These are phyloP conservation scores for Apotomis capreana DNA, from an alignment of 2,888 invertebrate species.

Conservation along the genomic window DNA sequence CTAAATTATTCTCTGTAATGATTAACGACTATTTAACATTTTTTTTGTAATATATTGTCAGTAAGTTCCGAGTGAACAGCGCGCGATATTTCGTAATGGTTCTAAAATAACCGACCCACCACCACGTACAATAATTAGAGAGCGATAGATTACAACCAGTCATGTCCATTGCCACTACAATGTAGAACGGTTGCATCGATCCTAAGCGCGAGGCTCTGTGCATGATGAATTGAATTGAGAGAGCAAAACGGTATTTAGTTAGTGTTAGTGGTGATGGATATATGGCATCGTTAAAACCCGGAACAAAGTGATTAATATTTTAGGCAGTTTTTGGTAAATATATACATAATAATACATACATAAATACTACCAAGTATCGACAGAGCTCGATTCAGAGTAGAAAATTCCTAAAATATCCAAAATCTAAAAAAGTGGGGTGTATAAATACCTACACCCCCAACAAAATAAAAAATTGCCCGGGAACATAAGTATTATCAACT, in stretches of 20 bases:
- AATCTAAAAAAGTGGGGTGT: no score
- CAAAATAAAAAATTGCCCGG: no score
- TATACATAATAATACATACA: no score
- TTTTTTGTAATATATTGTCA: not conserved
- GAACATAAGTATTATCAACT: no score
- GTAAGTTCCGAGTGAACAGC: not conserved
- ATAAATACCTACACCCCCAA: no score
- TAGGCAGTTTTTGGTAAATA: not conserved
- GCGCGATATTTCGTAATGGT: constrained; percentile 8
- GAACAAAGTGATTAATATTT: not conserved
- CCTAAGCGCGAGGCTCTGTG: not conserved
- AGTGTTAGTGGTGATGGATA: not conserved
- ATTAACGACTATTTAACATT: no score
- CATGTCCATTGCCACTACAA: constrained; percentile 9
- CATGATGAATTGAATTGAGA: not conserved
- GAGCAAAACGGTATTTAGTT: not conserved
- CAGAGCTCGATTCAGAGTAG: no score
- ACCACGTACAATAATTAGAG: not conserved
- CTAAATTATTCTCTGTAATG: no score
- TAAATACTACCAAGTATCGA: no score
- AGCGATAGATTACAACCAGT: not conserved
- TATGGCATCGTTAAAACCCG: not conserved
- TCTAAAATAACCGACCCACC: constrained; percentile 13
- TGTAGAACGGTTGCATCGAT: not conserved
- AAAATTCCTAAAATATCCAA: no score